phyloP scores from a whole-genome alignment of 2,888 invertebrate genomes.

The Cerastis rubricosa region DNA sequence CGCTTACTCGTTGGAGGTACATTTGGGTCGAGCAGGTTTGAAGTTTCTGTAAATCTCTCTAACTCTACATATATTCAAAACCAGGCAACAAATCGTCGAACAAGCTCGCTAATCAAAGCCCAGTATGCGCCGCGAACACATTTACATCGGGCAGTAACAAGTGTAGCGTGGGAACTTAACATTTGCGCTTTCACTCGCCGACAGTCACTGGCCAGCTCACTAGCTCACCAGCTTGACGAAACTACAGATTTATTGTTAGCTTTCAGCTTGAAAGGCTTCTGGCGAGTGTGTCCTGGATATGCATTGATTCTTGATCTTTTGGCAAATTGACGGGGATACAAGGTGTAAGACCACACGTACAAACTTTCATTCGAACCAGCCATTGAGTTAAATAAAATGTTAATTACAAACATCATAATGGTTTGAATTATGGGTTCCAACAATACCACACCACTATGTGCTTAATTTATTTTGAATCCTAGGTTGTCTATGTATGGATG shows the following conservation, averaged over 20 bases:
- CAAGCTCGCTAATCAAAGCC: neutral
- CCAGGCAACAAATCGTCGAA: neutral
- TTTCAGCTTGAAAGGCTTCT: neutral
- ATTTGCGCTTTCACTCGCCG: conserved; percentile 74
- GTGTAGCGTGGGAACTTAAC: conserved; percentile 77
- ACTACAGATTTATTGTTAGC: conserved; percentile 24
- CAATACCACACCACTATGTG: too few relatives aligned
- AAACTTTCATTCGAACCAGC: too few relatives aligned
- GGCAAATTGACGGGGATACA: too few relatives aligned
- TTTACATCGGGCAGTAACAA: conserved; percentile 23
- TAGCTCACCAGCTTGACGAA: conserved; percentile 40
- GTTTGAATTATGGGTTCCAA: too few relatives aligned
- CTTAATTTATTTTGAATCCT: neutral
- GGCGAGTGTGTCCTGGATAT: neutral
- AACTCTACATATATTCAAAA: neutral
- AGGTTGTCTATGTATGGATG: neutral
- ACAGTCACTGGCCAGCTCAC: conserved; percentile 50
- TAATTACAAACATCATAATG: neutral
- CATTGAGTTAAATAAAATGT: neutral
- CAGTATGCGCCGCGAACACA: neutral
- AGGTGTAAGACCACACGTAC: too few relatives aligned
- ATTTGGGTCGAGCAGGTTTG: neutral
- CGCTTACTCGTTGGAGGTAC: too few relatives aligned
- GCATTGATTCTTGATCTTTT: neutral
- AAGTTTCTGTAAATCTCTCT: too few relatives aligned